These are phyloP conservation scores for Xestia rhomboidea DNA, from an alignment of 2,888 invertebrate genomes.

Conservation along the genomic window DNA sequence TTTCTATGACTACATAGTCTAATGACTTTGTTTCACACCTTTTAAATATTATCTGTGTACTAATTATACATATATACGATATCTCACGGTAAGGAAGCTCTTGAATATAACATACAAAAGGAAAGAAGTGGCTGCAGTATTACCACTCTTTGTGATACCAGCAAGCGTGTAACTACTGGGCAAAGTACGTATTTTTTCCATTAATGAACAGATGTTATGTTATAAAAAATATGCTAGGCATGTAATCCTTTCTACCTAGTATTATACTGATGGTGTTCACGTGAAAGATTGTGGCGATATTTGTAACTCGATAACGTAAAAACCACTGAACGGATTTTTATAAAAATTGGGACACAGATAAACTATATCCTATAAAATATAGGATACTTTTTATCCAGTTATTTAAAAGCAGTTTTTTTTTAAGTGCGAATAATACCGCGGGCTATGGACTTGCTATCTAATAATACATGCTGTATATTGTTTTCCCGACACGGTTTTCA, in stretches of 20 bases:
- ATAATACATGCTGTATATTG: conserved; percentile 30
- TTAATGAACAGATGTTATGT: background rate
- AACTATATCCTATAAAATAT: background rate
- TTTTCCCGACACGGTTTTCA: conserved; percentile 23
- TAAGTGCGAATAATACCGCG: background rate
- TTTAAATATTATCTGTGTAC: background rate
- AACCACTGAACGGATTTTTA: background rate
- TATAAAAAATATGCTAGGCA: background rate
- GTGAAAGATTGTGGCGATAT: background rate
- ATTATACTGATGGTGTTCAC: background rate
- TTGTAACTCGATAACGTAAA: background rate
- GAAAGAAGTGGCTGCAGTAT: background rate
- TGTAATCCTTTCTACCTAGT: background rate
- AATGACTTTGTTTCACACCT: background rate
- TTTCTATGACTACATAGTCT: background rate
- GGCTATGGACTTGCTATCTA: background rate
- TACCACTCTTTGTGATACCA: background rate
- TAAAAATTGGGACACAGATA: background rate
- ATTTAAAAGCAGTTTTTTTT: background rate
- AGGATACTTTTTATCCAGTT: background rate
- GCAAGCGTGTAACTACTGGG: background rate
- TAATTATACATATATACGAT: background rate
- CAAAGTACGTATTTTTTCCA: background rate
- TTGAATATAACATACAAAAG: background rate
- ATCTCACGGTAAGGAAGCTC: background rate